Conservation (phyloP, 1,140 invertebrate genomes). For the Hyphantria cunea region DNA sequence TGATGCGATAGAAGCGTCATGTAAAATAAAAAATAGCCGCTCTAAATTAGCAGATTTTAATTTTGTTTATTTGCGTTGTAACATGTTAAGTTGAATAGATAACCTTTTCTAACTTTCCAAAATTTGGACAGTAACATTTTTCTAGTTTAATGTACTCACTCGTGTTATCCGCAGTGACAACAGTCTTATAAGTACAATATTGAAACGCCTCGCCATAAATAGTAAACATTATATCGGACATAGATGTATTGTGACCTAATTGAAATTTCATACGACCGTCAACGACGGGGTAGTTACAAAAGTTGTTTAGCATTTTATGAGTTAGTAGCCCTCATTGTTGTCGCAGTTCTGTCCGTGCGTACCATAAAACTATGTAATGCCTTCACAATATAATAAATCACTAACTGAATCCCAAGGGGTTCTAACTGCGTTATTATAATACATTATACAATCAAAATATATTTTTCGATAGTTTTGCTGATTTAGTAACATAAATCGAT, state of each 20-base stretch:
- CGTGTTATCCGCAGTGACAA: too few species aligned
- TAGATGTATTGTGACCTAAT: slow-evolving; percentile 38
- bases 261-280: slow-evolving; percentile 42
- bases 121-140: too few species aligned
- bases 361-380: slow-evolving; percentile 50
- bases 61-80: too few species aligned
- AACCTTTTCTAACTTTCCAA: too few species aligned
- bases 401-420: slow-evolving; percentile 17
- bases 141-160: too few species aligned
- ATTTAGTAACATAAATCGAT: not conserved
- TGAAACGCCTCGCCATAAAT: too few species aligned
- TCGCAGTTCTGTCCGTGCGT: slow-evolving; percentile 39
- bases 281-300: slow-evolving; percentile 38
- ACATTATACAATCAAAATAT: slow-evolving; percentile 17
- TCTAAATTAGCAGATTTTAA: too few species aligned
- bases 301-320: slow-evolving; percentile 55
- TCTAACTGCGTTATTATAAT: slow-evolving; percentile 19
- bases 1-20: too few species aligned
- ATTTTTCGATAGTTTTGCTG: slow-evolving; percentile 9
- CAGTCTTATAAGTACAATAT: too few species aligned
- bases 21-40: too few species aligned
- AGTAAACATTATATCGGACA: slow-evolving; percentile 26
- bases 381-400: slow-evolving; percentile 40
- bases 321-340: slow-evolving; percentile 48
- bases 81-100: too few species aligned